phyloP scores from a whole-genome alignment of 2,888 invertebrate species.

The Acanthosepion lycidas region DNA sequence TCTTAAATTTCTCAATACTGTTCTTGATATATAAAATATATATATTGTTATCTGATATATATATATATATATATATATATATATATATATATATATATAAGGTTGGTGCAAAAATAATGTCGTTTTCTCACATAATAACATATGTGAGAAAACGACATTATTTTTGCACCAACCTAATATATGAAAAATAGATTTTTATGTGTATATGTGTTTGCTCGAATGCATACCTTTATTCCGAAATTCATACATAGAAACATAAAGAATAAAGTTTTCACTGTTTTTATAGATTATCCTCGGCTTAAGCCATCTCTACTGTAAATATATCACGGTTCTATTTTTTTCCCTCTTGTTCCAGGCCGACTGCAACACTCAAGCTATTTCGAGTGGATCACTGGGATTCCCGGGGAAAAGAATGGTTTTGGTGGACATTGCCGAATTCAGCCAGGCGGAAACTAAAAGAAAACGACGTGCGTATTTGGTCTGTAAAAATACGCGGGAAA shows the following conservation, averaged over 20 bases:
- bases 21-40: too few species aligned
- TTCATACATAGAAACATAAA: neutral
- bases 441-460: neutral
- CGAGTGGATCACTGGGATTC: neutral
- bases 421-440: neutral
- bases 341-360: neutral
- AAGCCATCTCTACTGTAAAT: constrained; percentile 17
- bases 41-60: neutral
- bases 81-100: neutral
- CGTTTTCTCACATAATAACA: too few species aligned
- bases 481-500: neutral
- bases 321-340: neutral
- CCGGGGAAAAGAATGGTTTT: neutral
- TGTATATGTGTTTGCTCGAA: neutral
- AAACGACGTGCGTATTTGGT: neutral
- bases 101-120: too few species aligned
- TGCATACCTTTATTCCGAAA: neutral
- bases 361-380: neutral
- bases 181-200: neutral
- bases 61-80: neutral
- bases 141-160: too few species aligned
- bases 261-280: neutral
- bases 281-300: neutral
- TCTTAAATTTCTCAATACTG: too few species aligned
- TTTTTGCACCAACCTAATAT: too few species aligned